Percentiles rank a stretch among this genome's conserved stretches.
Conservation (phyloP, 2,797 vertebrate genomes). For the Lepidocolaptes lacrymiger region DNA sequence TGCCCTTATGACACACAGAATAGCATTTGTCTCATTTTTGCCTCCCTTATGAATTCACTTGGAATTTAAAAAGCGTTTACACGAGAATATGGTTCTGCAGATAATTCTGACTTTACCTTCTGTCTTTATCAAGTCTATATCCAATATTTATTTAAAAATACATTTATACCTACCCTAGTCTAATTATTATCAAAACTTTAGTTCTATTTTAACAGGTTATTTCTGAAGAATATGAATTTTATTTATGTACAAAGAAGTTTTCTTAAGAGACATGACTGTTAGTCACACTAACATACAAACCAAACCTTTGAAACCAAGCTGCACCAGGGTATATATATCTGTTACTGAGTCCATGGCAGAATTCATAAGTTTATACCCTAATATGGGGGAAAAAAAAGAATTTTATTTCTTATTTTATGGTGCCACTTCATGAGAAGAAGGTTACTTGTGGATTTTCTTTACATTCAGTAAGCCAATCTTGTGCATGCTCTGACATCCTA, state of each 20-base stretch:
- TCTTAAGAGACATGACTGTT: not conserved
- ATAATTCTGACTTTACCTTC: not conserved
- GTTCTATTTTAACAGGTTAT: not conserved
- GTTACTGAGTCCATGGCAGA: not conserved
- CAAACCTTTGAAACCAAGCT: not conserved
- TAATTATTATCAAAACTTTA: not conserved
- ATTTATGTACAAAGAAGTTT: not conserved
- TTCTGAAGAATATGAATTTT: not conserved
- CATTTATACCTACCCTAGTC: not conserved
- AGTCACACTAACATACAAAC: not conserved
- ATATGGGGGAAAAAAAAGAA: not conserved
- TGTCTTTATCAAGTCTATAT: not conserved
- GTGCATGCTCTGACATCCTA: not conserved
- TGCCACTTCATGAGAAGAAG: not conserved
- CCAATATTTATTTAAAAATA: not conserved
- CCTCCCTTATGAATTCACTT: not conserved
- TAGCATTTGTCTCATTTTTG: not conserved
- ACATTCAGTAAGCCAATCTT: not conserved
- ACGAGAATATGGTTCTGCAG: not conserved
- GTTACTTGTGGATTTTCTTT: not conserved
- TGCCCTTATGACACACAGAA: not conserved
- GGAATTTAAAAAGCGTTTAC: not conserved
- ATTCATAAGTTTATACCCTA: not conserved
- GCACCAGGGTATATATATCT: not conserved
- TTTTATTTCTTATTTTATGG: not conserved